These are phyloP conservation scores for Drosophila lutescens DNA, from an alignment of 2,888 invertebrate genomes.

Conservation along the genomic window DNA sequence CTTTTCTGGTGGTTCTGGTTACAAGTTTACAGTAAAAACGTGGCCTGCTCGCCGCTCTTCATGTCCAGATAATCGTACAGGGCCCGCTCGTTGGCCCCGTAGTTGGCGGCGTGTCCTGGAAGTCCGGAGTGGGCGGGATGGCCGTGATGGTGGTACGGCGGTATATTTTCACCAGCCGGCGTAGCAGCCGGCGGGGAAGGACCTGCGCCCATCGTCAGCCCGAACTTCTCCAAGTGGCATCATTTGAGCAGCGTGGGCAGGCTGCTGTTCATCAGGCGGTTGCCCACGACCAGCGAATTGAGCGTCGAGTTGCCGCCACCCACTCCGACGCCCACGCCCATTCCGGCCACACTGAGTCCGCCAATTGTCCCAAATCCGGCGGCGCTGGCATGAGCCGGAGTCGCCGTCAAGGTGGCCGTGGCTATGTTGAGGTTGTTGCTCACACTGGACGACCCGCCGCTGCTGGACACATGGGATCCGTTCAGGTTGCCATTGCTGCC, in stretches of 20 bases:
- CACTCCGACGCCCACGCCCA: conserved; percentile 74
- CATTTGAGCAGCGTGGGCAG: conserved; percentile 82
- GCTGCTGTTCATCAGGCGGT: conserved; percentile 81
- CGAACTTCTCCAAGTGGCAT: conserved; percentile 81
- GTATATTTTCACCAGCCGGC: conserved; percentile 50
- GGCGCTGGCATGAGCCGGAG: conserved; percentile 72
- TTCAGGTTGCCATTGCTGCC: conserved; percentile 56
- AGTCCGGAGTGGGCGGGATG: conserved; percentile 41
- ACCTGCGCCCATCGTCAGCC: conserved; percentile 69
- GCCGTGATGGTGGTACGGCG: conserved; percentile 35
- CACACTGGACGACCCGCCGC: conserved; percentile 51
- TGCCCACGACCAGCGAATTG: conserved; percentile 81
- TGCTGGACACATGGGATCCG: conserved; percentile 60
- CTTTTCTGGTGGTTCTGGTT: conserved; percentile 72
- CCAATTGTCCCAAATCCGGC: conserved; percentile 63
- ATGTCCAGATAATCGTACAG: conserved; percentile 71
- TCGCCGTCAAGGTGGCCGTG: conserved; percentile 70
- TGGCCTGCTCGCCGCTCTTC: conserved; percentile 68
- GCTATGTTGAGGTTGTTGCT: conserved; percentile 75
- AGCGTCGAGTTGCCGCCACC: conserved; percentile 78
- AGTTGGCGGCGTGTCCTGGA: conserved; percentile 46
- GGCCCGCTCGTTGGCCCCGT: conserved; percentile 58
- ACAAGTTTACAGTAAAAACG: conserved; percentile 73
- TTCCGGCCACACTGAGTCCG: conserved; percentile 71
- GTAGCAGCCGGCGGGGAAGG: conserved; percentile 68